Base-by-base conservation (phyloP, 2,113 vertebrate genomes). In the Oncorhynchus gorbuscha region DNA sequence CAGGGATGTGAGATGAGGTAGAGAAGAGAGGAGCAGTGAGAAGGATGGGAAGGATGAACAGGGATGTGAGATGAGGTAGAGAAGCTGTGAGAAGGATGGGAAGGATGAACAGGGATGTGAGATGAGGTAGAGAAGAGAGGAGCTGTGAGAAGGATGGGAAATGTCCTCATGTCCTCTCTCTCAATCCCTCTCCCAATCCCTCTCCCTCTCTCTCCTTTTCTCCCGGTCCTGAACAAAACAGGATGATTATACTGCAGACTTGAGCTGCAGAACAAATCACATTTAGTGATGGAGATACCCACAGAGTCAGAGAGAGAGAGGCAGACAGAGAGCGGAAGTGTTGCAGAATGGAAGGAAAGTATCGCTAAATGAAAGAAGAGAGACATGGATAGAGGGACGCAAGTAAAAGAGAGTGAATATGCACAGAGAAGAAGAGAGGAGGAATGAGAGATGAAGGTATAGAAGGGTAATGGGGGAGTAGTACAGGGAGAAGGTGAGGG, bases 221-320 rank as follows among this genome's bases (percentile, higher is more conserved):
- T 28, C 26, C 26, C 18, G 22, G 12, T 39, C 80, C 75, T 79
- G 77, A 82, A 88, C 59, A 62, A 22, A 87, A 86, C 87, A 77
- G 81, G 48, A 68, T 69, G 86, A 92, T 91, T 90, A 87, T 89
- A 85, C 86, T 35, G 80, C 88, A 86, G 86, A 87, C 86, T 88
- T 91, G 90, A 92, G 90, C 90, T 88, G 89, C 91, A 91, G 91
- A 91, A 91, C 90, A 91, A 92, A 91, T 92, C 91, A 88, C 86
- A 82, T 92, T 91, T 91, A 88, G 80, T 62, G 14, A 75, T 80
- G 86, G 82, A 83, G 83, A 88, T 85, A 88, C 88, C 88, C 87
- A 87, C 85, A 79, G 85, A 88, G 89, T 84, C 84, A 70, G 79
- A 76, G 71, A 72, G 79, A 76, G 69, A 84, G 81, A 81, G 74